phyloP scores from a whole-genome alignment of 2,113 vertebrate genomes.

The Pollimyrus isidori region DNA sequence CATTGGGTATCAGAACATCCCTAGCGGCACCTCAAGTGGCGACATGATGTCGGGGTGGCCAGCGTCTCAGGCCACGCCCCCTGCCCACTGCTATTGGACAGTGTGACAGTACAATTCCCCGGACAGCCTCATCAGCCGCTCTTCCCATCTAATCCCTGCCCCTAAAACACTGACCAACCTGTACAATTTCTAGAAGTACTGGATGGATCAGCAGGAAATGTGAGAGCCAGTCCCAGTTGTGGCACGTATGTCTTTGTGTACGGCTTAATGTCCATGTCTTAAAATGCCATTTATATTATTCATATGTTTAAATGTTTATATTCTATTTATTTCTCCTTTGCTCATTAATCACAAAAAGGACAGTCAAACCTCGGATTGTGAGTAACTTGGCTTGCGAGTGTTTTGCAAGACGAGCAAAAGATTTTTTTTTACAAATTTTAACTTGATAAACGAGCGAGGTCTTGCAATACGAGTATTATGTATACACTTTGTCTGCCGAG shows the following conservation, averaged over 20 bases:
- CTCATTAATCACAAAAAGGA: too few species aligned
- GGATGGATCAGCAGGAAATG: not conserved
- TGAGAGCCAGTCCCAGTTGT: not conserved
- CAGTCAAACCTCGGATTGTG: too few species aligned
- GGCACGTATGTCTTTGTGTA: not conserved
- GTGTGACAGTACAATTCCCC: not conserved
- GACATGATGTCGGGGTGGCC: not conserved
- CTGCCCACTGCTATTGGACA: not conserved
- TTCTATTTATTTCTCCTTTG: too few species aligned
- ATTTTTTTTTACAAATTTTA: too few species aligned
- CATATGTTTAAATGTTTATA: too few species aligned
- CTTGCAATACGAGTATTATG: too few species aligned
- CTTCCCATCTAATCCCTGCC: not conserved
- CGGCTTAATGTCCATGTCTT: too few species aligned
- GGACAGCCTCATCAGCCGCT: not conserved
- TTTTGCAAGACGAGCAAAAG: too few species aligned
- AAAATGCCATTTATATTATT: too few species aligned
- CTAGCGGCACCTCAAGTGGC: not conserved
- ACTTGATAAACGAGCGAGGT: too few species aligned
- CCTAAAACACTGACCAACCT: not conserved
- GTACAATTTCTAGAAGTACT: not conserved
- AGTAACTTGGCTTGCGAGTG: too few species aligned
- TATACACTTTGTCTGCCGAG: too few species aligned
- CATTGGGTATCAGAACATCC: not conserved
- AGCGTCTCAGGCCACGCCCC: not conserved